A percentile compares a stretch with the other conserved stretches of the same genome.
phyloP scores from a whole-genome alignment of 2,797 vertebrate genomes.

The Coilia nasus region DNA sequence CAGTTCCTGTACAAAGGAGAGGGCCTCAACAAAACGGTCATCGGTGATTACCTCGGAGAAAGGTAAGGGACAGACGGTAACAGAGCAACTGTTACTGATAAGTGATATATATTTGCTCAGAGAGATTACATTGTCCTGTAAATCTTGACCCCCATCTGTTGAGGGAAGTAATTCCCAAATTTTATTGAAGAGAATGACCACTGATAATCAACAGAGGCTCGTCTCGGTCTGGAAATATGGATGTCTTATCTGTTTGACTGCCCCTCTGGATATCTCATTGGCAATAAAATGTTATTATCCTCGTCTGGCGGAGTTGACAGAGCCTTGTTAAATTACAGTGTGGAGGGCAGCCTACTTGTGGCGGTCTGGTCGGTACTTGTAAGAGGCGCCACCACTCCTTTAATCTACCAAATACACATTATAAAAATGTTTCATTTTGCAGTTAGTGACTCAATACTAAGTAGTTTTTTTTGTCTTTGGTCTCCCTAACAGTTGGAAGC shows the following conservation, averaged over 20 bases:
- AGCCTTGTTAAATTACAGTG: conserved; percentile 11
- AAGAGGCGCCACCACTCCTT: neutral
- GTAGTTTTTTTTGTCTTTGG: too few species aligned
- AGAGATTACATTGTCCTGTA: neutral
- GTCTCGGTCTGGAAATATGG: neutral
- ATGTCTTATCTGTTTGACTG: conserved; percentile 29
- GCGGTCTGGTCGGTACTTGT: neutral
- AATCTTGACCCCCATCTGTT: neutral
- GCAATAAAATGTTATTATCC: conserved; percentile 44
- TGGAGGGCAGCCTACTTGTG: neutral
- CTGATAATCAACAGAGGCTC: neutral
- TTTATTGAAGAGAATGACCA: neutral
- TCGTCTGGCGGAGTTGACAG: conserved; percentile 45
- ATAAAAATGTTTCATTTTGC: neutral
- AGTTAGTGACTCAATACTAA: neutral
- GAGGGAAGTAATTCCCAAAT: neutral
- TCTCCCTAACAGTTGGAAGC: too few species aligned
- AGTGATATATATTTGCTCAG: neutral
- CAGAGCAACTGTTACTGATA: neutral
- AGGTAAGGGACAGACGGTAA: conserved; percentile 73
- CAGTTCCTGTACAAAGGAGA: conserved; percentile 98
- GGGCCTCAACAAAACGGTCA: conserved; percentile 96
- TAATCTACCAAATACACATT: neutral
- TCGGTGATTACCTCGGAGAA: conserved; percentile 96
- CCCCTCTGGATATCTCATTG: conserved; percentile 35